Conservation (phyloP, 2,797 vertebrate species). For the Malacoraja senta region DNA sequence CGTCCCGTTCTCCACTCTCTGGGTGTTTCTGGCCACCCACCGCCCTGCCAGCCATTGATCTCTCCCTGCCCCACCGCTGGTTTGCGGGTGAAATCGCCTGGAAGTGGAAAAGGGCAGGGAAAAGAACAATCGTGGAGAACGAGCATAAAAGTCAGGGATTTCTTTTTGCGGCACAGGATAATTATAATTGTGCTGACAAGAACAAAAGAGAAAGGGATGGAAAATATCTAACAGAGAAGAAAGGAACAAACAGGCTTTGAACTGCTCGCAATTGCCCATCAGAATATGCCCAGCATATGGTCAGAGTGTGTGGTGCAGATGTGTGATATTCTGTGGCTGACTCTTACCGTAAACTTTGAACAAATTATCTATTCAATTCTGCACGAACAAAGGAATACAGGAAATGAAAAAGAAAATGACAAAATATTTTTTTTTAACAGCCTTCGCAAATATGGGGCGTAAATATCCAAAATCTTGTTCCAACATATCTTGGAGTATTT, state of each 20-base stretch:
- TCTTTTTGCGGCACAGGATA: neutral
- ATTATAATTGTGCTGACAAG: neutral
- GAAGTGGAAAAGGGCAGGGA: neutral
- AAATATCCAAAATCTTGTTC: neutral
- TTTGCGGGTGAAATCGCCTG: neutral
- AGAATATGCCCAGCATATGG: conserved; percentile 35
- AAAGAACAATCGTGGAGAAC: neutral
- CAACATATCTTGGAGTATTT: neutral
- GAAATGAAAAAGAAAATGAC: neutral
- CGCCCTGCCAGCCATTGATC: conserved; percentile 5
- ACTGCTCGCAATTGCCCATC: conserved; percentile 13
- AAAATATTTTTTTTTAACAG: neutral
- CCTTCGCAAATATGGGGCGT: neutral
- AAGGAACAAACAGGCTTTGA: conserved; percentile 32
- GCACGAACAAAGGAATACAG: neutral
- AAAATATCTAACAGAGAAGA: conserved; percentile 18
- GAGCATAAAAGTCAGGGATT: neutral
- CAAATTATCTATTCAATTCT: neutral
- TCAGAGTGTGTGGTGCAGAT: conserved; percentile 31
- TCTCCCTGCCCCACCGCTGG: neutral
- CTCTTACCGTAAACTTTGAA: conserved; percentile 1
- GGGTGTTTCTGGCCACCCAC: conserved; percentile 30
- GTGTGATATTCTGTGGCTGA: conserved; percentile 34
- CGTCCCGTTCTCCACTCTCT: neutral
- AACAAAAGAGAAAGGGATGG: neutral